Evolutionary conservation across 2,113 vertebrate species (phyloP), one percentile per base, ranked within the genome.

Genomic region (Oceanodroma tethys): DNA sequence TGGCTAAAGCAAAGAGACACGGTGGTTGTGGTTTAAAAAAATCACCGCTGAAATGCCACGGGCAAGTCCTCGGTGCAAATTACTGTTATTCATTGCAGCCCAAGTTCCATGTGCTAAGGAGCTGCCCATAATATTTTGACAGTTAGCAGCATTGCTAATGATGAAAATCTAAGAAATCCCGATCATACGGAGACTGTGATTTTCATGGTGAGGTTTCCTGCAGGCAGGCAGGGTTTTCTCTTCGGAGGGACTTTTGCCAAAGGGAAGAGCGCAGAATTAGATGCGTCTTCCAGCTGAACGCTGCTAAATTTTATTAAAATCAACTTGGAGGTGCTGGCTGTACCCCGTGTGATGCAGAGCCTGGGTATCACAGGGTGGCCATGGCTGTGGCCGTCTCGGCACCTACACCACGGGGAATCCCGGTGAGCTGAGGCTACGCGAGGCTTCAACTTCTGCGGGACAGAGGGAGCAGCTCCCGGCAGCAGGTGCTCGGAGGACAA

Each of bases 121-220:
- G 52, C 78, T 71, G 66, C 82, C 79, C 32, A 1, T 4, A n/a
- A 3, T 48, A 45, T 50, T 70, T 17, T 30, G 75, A 42, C 59
- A 55, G 27, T 16, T 4, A 34, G 21, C 48, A 22, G 48, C 0
- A 26, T 22, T 45, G 60, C 45, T 3, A 7, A 27, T 3, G 82
- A 43, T 14, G 48, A 47, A 62, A 75, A 78, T 8, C 43, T n/a
- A 72, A 68, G 34, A 81, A 88, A 81, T 14, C 36, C 21, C 2
- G 4, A 4, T 6, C 42, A 72, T 10, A 27, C 0, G 0, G 48
- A 72, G 70, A 29, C 10, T 3, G 47, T 10, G 68, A 58, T 62
- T 67, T 71, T 63, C 58, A 19, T 0, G 2, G 27, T 2, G 59
- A 78, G 84, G 59, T 52, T 87, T 81, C 59, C 87, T 14, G 48